phyloP scores from a whole-genome alignment of 2,888 invertebrate species.

The Oeneis ivallda region DNA sequence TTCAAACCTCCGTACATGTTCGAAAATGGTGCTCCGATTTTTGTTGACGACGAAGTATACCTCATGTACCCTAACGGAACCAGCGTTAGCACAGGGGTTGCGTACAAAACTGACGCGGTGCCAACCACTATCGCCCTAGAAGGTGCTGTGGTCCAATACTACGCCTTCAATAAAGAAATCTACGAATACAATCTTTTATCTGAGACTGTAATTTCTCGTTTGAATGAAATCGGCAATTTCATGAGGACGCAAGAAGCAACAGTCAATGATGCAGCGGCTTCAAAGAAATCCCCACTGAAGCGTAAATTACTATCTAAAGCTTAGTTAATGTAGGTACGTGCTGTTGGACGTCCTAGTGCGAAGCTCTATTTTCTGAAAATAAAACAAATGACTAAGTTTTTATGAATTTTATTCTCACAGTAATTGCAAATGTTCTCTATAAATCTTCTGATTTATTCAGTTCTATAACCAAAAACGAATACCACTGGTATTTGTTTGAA shows the following conservation, averaged over 20 bases:
- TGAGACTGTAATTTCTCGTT: constrained; percentile 28
- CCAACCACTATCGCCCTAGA: constrained; percentile 61
- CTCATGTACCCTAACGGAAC: constrained; percentile 53
- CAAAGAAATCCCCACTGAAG: background rate
- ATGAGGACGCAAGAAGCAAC: constrained; percentile 45
- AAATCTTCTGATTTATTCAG: too few species aligned
- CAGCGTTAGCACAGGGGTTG: constrained; percentile 16
- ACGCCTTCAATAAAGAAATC: constrained; percentile 60
- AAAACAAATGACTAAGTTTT: background rate
- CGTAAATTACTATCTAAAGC: background rate
- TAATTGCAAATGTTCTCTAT: too few species aligned
- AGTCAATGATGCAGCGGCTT: constrained; percentile 42
- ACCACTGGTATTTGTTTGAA: too few species aligned
- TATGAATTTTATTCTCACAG: constrained; percentile 5
- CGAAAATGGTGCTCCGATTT: constrained; percentile 47
- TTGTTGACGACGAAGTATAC: constrained; percentile 51
- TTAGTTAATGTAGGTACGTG: too few species aligned
- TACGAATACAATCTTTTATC: constrained; percentile 58
- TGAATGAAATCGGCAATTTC: constrained; percentile 46
- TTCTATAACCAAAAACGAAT: too few species aligned
- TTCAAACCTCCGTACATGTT: constrained; percentile 56
- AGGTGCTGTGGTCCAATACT: constrained; percentile 56
- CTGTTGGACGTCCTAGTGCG: background rate
- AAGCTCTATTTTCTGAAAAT: background rate
- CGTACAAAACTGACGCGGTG: constrained; percentile 42